Conservation (phyloP, 1,140 invertebrate species). For the Adoxophyes honmai region DNA sequence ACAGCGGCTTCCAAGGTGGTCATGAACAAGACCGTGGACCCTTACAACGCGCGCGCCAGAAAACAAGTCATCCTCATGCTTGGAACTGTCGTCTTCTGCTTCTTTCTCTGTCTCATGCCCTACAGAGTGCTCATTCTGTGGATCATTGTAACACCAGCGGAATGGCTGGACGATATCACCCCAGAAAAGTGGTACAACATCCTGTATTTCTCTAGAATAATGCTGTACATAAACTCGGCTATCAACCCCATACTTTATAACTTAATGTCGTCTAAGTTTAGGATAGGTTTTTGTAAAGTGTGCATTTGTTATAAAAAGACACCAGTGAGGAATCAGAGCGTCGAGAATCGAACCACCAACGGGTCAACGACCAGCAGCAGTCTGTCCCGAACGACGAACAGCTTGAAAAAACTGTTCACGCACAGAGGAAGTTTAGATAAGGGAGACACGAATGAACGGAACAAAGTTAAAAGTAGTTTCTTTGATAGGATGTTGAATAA, state of each 20-base stretch:
- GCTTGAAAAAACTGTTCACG: slow-evolving; percentile 65
- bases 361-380: slow-evolving; percentile 78
- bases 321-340: slow-evolving; percentile 39
- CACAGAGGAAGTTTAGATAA: slow-evolving; percentile 70
- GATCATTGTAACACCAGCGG: slow-evolving; percentile 82
- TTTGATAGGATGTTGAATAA: slow-evolving; percentile 61
- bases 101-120: slow-evolving; percentile 92
- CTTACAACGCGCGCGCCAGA: slow-evolving; percentile 80
- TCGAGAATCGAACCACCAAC: slow-evolving; percentile 68
- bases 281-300: slow-evolving; percentile 84
- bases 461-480: slow-evolving; percentile 39
- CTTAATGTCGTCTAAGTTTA: slow-evolving; percentile 91
- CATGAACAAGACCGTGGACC: slow-evolving; percentile 79
- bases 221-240: slow-evolving; percentile 91
- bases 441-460: slow-evolving; percentile 47
- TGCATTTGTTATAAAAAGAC: slow-evolving; percentile 77
- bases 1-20: slow-evolving; percentile 79
- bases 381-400: slow-evolving; percentile 65
- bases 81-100: slow-evolving; percentile 88
- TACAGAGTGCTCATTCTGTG: slow-evolving; percentile 90
- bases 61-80: slow-evolving; percentile 89
- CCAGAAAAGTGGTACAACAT: slow-evolving; percentile 87
- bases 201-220: slow-evolving; percentile 89
- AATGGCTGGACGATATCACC: slow-evolving; percentile 79
- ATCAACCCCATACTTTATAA: slow-evolving; percentile 91